phyloP scores from a whole-genome alignment of 2,113 vertebrate genomes.

The Mionectes macconnelli region DNA sequence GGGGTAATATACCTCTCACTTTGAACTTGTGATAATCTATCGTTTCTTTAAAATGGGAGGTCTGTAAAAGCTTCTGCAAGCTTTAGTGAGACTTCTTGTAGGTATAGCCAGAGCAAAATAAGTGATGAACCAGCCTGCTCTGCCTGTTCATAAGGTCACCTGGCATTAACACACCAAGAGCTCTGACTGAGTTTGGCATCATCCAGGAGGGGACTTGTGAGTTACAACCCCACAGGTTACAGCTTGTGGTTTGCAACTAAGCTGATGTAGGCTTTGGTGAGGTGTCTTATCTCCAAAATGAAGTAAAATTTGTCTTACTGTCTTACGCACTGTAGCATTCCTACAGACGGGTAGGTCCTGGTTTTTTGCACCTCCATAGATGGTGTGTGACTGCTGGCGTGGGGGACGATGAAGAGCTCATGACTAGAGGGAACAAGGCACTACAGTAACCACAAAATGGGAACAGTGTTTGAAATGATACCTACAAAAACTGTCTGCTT shows the following conservation, averaged over 20 bases:
- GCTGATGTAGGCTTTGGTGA: background rate
- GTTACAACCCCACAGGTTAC: background rate
- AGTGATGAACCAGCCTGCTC: background rate
- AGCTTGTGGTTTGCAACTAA: background rate
- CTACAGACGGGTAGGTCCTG: background rate
- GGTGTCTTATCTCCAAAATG: background rate
- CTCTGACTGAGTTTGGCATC: background rate
- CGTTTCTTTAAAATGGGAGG: background rate
- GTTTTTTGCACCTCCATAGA: background rate
- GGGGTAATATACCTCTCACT: background rate
- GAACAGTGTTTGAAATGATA: background rate
- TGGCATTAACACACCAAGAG: background rate
- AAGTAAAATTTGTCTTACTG: background rate
- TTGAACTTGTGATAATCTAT: background rate
- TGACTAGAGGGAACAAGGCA: background rate
- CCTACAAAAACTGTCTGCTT: background rate
- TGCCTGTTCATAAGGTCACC: background rate
- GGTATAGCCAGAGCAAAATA: background rate
- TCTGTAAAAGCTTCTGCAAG: background rate
- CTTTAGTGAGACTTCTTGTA: background rate
- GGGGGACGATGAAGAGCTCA: background rate
- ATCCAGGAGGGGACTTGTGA: background rate
- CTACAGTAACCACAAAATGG: background rate
- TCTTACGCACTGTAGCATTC: background rate
- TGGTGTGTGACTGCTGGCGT: background rate